Percentiles rank a stretch among this genome's conserved stretches.
phyloP scores from a whole-genome alignment of 2,888 invertebrate species.

The Nephrocerus scutellatus region DNA sequence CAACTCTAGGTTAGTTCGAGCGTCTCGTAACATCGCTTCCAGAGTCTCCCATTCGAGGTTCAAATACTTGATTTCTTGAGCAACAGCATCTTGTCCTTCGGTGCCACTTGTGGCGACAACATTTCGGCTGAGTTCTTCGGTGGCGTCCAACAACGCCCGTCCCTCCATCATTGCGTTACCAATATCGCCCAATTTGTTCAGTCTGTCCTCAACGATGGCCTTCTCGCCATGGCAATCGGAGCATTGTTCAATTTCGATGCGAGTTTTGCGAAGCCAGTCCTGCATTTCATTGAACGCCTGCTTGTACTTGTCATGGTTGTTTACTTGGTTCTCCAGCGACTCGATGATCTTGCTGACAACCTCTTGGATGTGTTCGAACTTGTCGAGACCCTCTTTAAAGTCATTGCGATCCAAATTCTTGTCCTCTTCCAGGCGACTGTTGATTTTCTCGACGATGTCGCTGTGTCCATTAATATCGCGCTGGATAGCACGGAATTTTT shows the following conservation, averaged over 20 bases:
- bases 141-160: slow-evolving; percentile 64
- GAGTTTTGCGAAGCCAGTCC: slow-evolving; percentile 76
- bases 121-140: slow-evolving; percentile 65
- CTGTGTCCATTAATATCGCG: slow-evolving; percentile 75
- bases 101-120: slow-evolving; percentile 70
- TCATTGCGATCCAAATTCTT: slow-evolving; percentile 58
- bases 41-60: slow-evolving; percentile 77
- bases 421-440: slow-evolving; percentile 66
- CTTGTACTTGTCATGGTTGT: slow-evolving; percentile 80
- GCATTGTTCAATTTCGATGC: slow-evolving; percentile 75
- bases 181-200: slow-evolving; percentile 66
- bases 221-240: slow-evolving; percentile 85
- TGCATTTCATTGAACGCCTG: slow-evolving; percentile 72
- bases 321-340: slow-evolving; percentile 74
- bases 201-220: slow-evolving; percentile 66
- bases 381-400: slow-evolving; percentile 62
- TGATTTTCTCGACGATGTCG: slow-evolving; percentile 70
- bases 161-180: slow-evolving; percentile 63
- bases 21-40: slow-evolving; percentile 68
- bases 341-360: slow-evolving; percentile 60
- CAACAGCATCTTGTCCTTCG: slow-evolving; percentile 75
- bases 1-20: slow-evolving; percentile 64
- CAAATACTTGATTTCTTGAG: slow-evolving; percentile 73
- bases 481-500: slow-evolving; percentile 76
- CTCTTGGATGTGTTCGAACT: slow-evolving; percentile 64